phyloP scores from a whole-genome alignment of 2,113 vertebrate species.

The Corythornis cristatus region DNA sequence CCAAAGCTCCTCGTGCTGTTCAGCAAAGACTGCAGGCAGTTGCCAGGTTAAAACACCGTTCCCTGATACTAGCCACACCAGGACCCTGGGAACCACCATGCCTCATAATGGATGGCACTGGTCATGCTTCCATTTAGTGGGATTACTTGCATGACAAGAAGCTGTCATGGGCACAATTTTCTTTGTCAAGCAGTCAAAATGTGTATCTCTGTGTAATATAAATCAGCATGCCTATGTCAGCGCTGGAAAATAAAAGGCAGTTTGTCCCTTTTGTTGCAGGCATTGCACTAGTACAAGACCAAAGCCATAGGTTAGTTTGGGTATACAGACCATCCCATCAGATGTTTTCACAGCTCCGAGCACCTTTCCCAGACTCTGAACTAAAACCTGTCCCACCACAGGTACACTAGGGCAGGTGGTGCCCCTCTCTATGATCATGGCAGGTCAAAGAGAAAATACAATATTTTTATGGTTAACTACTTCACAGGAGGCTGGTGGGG shows the following conservation, averaged over 20 bases:
- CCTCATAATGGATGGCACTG: background rate
- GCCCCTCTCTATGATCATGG: background rate
- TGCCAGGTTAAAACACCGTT: background rate
- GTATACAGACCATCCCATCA: background rate
- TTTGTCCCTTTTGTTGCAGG: background rate
- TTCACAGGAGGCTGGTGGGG: background rate
- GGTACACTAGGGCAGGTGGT: background rate
- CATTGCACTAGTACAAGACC: rapidly evolving
- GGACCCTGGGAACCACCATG: background rate
- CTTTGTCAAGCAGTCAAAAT: constrained; percentile 44
- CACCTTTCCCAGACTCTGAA: background rate
- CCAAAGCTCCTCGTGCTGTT: background rate
- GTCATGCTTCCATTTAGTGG: background rate
- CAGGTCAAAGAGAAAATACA: background rate
- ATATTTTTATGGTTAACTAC: background rate
- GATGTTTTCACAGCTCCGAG: background rate
- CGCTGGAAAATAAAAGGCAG: background rate
- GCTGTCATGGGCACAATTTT: background rate
- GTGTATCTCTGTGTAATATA: background rate
- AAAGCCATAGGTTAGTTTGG: background rate
- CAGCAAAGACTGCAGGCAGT: background rate
- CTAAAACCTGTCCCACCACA: background rate
- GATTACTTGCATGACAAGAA: background rate
- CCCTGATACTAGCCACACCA: background rate
- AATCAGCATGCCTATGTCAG: background rate